phyloP scores from a whole-genome alignment of 1,140 invertebrate species.

The Mycetomoellerius zeteki region DNA sequence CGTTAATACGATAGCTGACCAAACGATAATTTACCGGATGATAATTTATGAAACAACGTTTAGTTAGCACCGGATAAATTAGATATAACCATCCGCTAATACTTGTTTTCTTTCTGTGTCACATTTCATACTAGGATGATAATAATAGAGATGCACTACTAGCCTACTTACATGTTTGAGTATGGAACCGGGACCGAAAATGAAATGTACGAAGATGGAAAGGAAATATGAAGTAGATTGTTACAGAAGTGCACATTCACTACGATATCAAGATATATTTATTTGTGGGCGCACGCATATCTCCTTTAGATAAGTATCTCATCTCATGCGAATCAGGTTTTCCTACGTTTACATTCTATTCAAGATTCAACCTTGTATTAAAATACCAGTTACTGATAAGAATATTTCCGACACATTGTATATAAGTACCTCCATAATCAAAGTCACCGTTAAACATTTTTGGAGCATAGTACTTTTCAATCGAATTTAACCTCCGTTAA shows the following conservation, averaged over 20 bases:
- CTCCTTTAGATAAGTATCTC: conserved; percentile 7
- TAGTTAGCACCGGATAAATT: conserved; percentile 3
- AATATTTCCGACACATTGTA: conserved; percentile 24
- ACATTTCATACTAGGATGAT: not conserved
- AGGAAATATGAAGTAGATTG: not conserved
- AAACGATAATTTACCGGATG: not conserved
- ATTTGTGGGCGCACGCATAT: not conserved
- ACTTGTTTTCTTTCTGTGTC: not conserved
- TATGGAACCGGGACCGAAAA: conserved; percentile 68
- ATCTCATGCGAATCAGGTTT: conserved; percentile 26
- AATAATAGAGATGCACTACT: conserved; percentile 15
- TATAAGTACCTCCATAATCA: not conserved
- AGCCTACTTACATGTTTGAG: conserved; percentile 55
- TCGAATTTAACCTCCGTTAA: not conserved
- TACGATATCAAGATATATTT: not conserved
- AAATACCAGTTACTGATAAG: not conserved
- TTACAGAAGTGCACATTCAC: not conserved
- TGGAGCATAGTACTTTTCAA: not conserved
- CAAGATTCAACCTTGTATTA: conserved; percentile 2
- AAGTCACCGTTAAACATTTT: conserved; percentile 5
- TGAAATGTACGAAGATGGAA: conserved; percentile 66
- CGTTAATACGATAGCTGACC: not conserved
- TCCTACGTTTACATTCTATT: not conserved
- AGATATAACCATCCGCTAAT: not conserved
- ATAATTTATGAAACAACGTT: conserved; percentile 11